Evolutionary conservation across 2,888 invertebrate genomes (phyloP).

Genomic region (Halictus quadricinctus): DNA sequence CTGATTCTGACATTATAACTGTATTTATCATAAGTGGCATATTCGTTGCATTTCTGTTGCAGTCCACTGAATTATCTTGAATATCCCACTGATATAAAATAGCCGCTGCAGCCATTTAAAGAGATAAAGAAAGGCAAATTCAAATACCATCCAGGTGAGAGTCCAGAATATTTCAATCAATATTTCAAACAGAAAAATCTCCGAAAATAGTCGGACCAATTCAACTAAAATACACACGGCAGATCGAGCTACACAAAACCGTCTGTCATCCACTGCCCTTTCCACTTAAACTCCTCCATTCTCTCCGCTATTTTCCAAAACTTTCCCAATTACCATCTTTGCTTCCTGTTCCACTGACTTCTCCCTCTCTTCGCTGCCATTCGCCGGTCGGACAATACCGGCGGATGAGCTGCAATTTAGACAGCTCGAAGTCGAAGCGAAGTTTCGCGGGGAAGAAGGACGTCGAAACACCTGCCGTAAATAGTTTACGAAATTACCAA

Average conservation of each 20-base stretch:
- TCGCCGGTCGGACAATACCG: neutral
- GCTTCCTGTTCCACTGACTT: neutral
- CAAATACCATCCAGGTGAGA: too few relatives aligned
- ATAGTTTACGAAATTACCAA: constrained; percentile 39
- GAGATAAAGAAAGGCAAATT: too few relatives aligned
- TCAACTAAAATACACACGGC: neutral
- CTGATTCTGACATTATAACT: too few relatives aligned
- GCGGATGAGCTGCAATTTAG: neutral
- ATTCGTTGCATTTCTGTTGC: too few relatives aligned
- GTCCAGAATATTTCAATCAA: too few relatives aligned
- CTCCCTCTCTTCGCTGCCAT: neutral
- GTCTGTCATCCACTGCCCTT: neutral
- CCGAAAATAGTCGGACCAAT: neutral
- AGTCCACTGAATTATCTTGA: too few relatives aligned
- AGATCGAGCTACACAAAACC: neutral
- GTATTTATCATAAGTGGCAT: too few relatives aligned
- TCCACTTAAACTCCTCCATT: neutral
- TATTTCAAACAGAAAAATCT: neutral
- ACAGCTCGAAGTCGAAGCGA: neutral
- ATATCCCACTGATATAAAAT: too few relatives aligned
- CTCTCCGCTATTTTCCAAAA: neutral
- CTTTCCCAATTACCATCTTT: neutral
- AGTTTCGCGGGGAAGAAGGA: neutral
- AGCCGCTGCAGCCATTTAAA: too few relatives aligned
- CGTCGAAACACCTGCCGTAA: constrained; percentile 17